Percentiles rank a stretch among this genome's conserved stretches.
These are phyloP conservation scores for Epizoanthus illoricatus DNA, from an alignment of 92 coral and sea anemone species.

Conservation along the genomic window DNA sequence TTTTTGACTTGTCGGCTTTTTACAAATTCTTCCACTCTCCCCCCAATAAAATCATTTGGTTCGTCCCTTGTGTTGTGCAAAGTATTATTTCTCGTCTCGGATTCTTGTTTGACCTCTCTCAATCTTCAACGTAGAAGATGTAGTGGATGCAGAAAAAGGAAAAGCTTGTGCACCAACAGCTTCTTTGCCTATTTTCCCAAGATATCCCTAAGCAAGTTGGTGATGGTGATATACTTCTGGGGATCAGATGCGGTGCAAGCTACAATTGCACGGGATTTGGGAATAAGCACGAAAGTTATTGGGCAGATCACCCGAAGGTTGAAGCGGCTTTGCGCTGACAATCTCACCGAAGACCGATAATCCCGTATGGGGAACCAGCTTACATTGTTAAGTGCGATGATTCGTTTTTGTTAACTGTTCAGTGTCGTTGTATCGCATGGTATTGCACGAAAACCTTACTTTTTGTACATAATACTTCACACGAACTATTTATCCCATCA, in stretches of 20 bases:
- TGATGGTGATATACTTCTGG: slow-evolving; percentile 18
- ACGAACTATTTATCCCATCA: too few species aligned
- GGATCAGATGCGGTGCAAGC: slow-evolving; percentile 2
- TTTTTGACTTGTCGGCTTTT: too few species aligned
- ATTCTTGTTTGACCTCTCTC: too few species aligned
- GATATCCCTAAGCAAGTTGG: not conserved
- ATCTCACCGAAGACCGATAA: slow-evolving; percentile 29
- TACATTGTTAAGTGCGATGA: slow-evolving; percentile 15
- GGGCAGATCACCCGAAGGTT: not conserved
- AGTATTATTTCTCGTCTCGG: too few species aligned
- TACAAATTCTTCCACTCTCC: too few species aligned
- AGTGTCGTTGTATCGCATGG: too few species aligned
- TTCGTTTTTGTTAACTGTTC: too few species aligned
- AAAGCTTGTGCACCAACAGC: slow-evolving; percentile 29
- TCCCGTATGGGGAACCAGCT: slow-evolving; percentile 41
- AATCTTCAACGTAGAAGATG: slow-evolving; percentile 20
- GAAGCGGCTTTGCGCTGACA: slow-evolving; percentile 18
- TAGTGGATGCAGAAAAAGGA: slow-evolving; percentile 16
- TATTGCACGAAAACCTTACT: too few species aligned
- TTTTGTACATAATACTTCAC: too few species aligned
- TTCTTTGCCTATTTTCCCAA: slow-evolving; percentile 29
- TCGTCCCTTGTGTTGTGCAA: too few species aligned
- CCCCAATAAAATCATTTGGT: too few species aligned
- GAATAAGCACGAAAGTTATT: slow-evolving; percentile 2
- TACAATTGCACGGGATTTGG: not conserved